Evolutionary conservation across 1,140 invertebrate genomes (phyloP).

Genomic region (Drosophila willistoni): DNA sequence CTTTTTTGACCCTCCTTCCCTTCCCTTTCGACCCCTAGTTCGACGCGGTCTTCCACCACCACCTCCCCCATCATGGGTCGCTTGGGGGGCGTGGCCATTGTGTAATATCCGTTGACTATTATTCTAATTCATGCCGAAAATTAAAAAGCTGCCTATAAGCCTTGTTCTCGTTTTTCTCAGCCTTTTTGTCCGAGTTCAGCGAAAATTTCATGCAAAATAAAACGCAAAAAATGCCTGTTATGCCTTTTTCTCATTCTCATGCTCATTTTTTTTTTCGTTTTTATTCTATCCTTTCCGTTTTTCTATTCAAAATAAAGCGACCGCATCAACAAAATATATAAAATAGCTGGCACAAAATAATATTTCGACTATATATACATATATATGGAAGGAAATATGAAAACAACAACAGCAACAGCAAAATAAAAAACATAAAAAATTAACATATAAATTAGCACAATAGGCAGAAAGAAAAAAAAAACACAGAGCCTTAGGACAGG

Average conservation of each 20-base stretch:
- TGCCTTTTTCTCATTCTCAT: constrained; percentile 44
- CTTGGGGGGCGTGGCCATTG: constrained; percentile 30
- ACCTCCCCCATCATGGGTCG: no score
- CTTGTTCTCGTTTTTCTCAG: constrained; percentile 29
- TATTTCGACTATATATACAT: constrained; percentile 31
- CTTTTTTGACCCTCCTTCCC: background rate
- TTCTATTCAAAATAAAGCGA: constrained; percentile 64
- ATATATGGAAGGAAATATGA: constrained; percentile 52
- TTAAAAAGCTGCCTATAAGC: constrained; percentile 63
- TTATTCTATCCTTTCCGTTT: constrained; percentile 55
- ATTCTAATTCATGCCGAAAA: constrained; percentile 66
- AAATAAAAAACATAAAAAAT: constrained; percentile 52
- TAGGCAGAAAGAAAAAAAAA: constrained; percentile 37
- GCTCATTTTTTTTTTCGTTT: constrained; percentile 1
- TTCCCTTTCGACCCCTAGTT: background rate
- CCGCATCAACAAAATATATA: constrained; percentile 63
- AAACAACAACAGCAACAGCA: constrained; percentile 22
- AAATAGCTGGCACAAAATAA: constrained; percentile 51
- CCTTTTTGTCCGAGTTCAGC: constrained; percentile 56
- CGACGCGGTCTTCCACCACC: background rate
- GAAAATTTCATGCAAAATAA: constrained; percentile 65
- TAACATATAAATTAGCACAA: constrained; percentile 66
- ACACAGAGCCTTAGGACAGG: constrained; percentile 10
- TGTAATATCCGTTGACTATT: constrained; percentile 65
- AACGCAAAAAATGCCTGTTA: constrained; percentile 58